Evolutionary conservation across 2,113 vertebrate species (phyloP).

Genomic region (Vidua macroura): DNA sequence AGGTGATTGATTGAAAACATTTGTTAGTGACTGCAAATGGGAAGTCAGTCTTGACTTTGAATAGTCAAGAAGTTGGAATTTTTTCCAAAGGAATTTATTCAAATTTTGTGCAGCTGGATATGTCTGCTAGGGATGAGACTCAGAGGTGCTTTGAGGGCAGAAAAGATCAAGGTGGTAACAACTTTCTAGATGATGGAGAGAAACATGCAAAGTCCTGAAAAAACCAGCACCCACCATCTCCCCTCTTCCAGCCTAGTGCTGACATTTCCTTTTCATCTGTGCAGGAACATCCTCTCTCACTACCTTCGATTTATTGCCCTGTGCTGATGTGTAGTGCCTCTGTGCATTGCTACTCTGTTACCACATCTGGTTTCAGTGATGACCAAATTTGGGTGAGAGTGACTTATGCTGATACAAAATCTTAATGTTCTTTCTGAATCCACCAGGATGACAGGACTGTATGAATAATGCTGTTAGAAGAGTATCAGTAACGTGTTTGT

Average conservation of each 20-base stretch:
- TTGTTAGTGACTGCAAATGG: neutral
- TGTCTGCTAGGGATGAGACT: neutral
- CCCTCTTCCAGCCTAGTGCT: neutral
- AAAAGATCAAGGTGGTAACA: neutral
- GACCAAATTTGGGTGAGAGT: neutral
- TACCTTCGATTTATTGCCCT: neutral
- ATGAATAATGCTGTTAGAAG: neutral
- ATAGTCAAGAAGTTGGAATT: neutral
- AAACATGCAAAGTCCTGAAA: neutral
- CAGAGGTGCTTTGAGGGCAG: neutral
- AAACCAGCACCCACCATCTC: neutral
- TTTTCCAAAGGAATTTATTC: neutral
- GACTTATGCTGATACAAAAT: neutral
- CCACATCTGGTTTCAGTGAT: neutral
- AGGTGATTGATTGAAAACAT: constrained; percentile 51
- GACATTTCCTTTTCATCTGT: neutral
- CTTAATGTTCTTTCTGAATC: neutral
- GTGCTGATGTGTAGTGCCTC: neutral
- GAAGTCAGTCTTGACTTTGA: neutral
- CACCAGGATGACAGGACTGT: neutral
- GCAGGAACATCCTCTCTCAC: neutral
- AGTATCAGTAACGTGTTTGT: neutral
- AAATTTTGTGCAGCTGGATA: neutral
- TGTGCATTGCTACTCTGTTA: neutral
- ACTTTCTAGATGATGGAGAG: neutral